Evolutionary conservation across 2,113 vertebrate genomes (phyloP).

Genomic region (Gnathonemus longibarbis): DNA sequence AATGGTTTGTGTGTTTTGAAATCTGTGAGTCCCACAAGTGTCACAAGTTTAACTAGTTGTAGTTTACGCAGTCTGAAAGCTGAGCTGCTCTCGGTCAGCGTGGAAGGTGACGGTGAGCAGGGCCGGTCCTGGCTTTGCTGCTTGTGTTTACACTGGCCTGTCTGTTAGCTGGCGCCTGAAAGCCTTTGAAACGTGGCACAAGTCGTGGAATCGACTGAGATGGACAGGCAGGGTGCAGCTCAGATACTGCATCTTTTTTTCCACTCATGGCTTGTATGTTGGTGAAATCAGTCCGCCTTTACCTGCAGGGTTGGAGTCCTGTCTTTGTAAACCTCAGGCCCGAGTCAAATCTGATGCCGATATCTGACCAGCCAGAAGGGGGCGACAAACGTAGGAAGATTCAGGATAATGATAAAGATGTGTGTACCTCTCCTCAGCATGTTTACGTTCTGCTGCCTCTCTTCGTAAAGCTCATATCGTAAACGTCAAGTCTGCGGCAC

Average conservation of each 20-base stretch:
- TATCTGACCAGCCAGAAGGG: not conserved
- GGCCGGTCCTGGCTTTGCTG: not conserved
- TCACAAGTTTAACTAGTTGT: not conserved
- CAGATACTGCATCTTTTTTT: not conserved
- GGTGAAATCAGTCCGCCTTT: not conserved
- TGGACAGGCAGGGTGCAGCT: not conserved
- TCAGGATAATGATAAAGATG: not conserved
- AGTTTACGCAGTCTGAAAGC: not conserved
- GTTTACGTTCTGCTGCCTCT: not conserved
- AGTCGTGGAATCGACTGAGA: not conserved
- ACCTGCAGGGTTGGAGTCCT: not conserved
- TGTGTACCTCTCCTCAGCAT: not conserved
- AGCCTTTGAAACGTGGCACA: not conserved
- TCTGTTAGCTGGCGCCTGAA: not conserved
- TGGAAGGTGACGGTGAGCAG: not conserved
- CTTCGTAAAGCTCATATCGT: not conserved
- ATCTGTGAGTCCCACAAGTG: not conserved
- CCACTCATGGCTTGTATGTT: not conserved
- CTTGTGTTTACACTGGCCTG: not conserved
- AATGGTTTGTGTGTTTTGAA: not conserved
- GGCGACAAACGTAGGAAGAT: not conserved
- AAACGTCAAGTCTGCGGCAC: not conserved
- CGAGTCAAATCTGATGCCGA: not conserved
- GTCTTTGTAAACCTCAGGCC: not conserved
- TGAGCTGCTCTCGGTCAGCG: not conserved